Evolutionary conservation across 2,888 invertebrate species (phyloP), one percentile per base, ranked within the genome.

Genomic region (Epirrhoe alternata): DNA sequence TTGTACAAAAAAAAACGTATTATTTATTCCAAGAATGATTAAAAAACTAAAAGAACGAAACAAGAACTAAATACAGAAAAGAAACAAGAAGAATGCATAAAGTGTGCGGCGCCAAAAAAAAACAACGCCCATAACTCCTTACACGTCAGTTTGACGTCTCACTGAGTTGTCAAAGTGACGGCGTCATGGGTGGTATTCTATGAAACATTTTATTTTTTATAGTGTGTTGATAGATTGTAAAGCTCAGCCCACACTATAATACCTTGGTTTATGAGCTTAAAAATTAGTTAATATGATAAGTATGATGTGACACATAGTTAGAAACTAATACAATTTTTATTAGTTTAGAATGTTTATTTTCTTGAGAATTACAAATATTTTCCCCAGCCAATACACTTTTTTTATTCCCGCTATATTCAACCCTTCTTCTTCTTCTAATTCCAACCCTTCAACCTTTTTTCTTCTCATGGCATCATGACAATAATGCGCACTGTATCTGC

Each of bases 111-210:
- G 24, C 24, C 24, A 24, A 1, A 24, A 24, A 24, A 64, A 70
- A 17, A n/a, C n/a, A n/a, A 62, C 59, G 16, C 54, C 57, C 50
- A 64, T 64, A 56, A 61, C 31, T 60, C 57, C 66, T 66, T 66
- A 64, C 17, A 65, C 58, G 67, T 69, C 67, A 66, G 33, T 61
- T 67, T 80, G 79, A 80, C 77, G 73, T 74, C 66, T 67, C 55
- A 45, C 73, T 78, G 79, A 82, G 77, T 66, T 82, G 80, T 81
- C 83, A 83, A 78, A 77, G 66, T 83, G 78, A 79, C 79, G 74
- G 67, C 76, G 38, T 35, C 73, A 66, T 84, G 83, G 83, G 83
- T 82, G 84, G 84, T 71, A 78, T 76, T 56, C 60, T 52, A 65
- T 63, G 60, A 58, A 63, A 64, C 53, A 62, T 54, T 54, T 66